Conservation (phyloP, 2,797 vertebrate genomes). For the Eurystomus glaucurus region DNA sequence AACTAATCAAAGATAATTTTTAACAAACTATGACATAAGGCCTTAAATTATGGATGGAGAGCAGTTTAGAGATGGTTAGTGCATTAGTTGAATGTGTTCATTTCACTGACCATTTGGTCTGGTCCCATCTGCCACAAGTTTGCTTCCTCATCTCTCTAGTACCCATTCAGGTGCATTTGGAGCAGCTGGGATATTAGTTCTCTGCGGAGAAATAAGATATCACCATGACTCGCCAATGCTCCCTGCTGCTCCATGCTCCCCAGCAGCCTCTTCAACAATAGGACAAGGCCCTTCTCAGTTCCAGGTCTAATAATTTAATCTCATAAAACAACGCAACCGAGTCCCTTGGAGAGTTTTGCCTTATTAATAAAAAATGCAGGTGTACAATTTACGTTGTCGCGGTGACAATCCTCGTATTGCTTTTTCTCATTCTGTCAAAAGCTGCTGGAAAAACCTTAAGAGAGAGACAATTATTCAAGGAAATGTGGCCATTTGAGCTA, state of each 20-base stretch:
- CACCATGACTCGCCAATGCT: slow-evolving; percentile 66
- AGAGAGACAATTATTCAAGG: slow-evolving; percentile 3
- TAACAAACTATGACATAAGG: slow-evolving; percentile 65
- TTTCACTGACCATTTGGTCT: slow-evolving; percentile 80
- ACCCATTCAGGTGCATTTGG: slow-evolving; percentile 75
- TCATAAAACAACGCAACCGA: slow-evolving; percentile 76
- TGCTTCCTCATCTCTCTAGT: slow-evolving; percentile 62
- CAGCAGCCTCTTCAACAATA: slow-evolving; percentile 78
- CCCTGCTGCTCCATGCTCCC: slow-evolving; percentile 76
- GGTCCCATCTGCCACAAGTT: slow-evolving; percentile 78
- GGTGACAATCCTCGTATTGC: slow-evolving; percentile 45
- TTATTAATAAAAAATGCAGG: slow-evolving; percentile 78
- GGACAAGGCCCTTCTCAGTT: slow-evolving; percentile 71
- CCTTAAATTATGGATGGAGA: slow-evolving; percentile 77
- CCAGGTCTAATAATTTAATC: slow-evolving; percentile 78
- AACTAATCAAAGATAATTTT: slow-evolving; percentile 75
- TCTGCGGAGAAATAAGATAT: slow-evolving; percentile 75
- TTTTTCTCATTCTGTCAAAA: slow-evolving; percentile 57
- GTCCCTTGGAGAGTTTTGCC: slow-evolving; percentile 54
- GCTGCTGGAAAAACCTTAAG: slow-evolving; percentile 6
- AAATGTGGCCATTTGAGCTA: not conserved
- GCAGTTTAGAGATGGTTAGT: slow-evolving; percentile 74
- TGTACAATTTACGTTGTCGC: slow-evolving; percentile 29
- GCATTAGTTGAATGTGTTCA: slow-evolving; percentile 70
- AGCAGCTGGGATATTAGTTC: slow-evolving; percentile 79